Conservation (phyloP, 2,797 vertebrate genomes). For the Galagoides demidoff region DNA sequence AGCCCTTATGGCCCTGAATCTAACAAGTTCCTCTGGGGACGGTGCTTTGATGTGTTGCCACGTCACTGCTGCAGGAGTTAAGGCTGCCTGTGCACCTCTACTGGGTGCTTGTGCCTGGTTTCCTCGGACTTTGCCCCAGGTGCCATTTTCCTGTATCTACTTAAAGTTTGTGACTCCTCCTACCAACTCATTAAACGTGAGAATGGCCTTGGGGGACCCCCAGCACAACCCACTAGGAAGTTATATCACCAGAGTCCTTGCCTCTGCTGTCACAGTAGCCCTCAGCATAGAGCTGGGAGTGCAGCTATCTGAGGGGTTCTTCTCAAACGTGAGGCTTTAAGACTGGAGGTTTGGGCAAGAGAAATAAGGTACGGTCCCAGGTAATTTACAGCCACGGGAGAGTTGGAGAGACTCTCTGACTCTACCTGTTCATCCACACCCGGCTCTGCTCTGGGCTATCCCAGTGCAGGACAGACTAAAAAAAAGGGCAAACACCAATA, state of each 20-base stretch:
- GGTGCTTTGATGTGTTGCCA: no score
- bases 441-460: not conserved
- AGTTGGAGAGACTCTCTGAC: not conserved
- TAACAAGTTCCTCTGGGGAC: not conserved
- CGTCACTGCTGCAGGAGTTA: not conserved
- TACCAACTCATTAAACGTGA: not conserved
- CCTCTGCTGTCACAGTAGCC: not conserved
- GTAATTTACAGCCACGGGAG: not conserved
- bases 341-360: not conserved
- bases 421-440: not conserved
- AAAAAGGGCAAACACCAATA: not conserved
- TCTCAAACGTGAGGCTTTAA: not conserved
- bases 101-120: not conserved
- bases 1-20: not conserved
- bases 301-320: not conserved
- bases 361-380: not conserved
- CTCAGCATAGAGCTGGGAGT: not conserved
- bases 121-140: not conserved
- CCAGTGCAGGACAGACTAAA: not conserved
- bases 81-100: not conserved
- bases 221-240: not conserved
- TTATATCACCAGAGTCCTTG: not conserved
- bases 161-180: not conserved
- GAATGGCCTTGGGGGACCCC: not conserved
- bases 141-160: not conserved